phyloP scores from a whole-genome alignment of 2,113 vertebrate genomes.

The Hucho hucho region DNA sequence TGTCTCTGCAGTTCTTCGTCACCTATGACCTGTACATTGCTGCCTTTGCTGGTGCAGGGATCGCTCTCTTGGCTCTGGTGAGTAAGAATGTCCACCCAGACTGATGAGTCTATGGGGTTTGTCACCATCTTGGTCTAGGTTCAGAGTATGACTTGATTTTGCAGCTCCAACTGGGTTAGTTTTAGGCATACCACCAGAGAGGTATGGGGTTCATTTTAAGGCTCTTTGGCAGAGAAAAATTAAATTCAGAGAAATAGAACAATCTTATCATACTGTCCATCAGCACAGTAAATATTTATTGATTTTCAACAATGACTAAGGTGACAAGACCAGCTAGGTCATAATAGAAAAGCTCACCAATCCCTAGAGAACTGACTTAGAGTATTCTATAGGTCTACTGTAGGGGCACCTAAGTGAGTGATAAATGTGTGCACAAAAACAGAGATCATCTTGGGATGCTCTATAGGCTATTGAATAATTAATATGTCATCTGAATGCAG shows the following conservation, averaged over 20 bases:
- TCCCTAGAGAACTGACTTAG: background rate
- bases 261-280: constrained; percentile 1
- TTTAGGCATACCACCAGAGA: background rate
- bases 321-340: background rate
- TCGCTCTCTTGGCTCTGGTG: constrained; percentile 93
- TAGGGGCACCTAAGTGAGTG: background rate
- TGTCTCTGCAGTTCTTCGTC: constrained; percentile 85
- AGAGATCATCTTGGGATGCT: background rate
- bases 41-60: constrained; percentile 89
- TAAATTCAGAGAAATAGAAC: background rate
- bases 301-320: background rate
- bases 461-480: background rate
- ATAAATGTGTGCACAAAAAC: background rate
- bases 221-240: background rate
- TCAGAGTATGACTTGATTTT: background rate
- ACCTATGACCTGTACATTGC: constrained; percentile 95
- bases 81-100: constrained; percentile 54
- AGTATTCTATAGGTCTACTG: background rate
- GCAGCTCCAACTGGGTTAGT: no score
- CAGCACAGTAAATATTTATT: background rate
- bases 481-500: background rate
- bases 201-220: background rate
- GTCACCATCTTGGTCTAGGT: background rate
- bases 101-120: no score
- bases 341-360: background rate